Evolutionary conservation across 2,888 invertebrate species (phyloP), one percentile per base, ranked within the genome.

Genomic region (Lycaena phlaeas): DNA sequence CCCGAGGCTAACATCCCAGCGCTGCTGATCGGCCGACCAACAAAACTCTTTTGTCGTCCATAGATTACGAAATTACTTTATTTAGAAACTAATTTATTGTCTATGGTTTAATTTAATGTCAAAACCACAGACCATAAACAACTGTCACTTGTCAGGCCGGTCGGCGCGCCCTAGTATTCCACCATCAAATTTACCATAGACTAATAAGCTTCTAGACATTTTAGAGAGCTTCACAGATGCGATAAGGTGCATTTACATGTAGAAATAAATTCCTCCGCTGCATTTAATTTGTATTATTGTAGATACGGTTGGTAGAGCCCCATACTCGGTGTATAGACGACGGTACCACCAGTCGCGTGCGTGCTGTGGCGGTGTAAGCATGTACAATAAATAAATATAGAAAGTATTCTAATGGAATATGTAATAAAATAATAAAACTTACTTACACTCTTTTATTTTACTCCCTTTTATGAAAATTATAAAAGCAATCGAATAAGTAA

Each of bases 351-450:
- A n/a, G n/a, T n/a, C n/a, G n/a, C n/a, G n/a, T n/a, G n/a, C n/a
- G n/a, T n/a, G n/a, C n/a, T n/a, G n/a, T n/a, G n/a, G n/a, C 59
- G 64, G 64, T 64, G 64, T 60, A 64, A 70, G 72, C 70, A 68
- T 72, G 75, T 75, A 77, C 73, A 70, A 74, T 69, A 71, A 39
- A 70, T 69, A 76, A 73, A 66, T 68, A 77, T 81, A 82, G 79
- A 76, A n/a, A 66, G 67, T 84, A 85, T 84, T 84, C 82, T 82
- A 84, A 72, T 82, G 82, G 27, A 11, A 27, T 26, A 26, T 27
- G 27, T 27, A 27, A 27, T 43, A 34, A 37, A 40, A 40, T 27
- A 40, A 26, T 39, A 39, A 43, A 43, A 31, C 9, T n/a, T 2
- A 17, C 3, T n/a, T 9, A 9, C 14, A 3, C 51, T 52, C 44